These are phyloP conservation scores for Ptyas mucosa DNA, from an alignment of 2,113 vertebrate genomes.

Conservation along the genomic window DNA sequence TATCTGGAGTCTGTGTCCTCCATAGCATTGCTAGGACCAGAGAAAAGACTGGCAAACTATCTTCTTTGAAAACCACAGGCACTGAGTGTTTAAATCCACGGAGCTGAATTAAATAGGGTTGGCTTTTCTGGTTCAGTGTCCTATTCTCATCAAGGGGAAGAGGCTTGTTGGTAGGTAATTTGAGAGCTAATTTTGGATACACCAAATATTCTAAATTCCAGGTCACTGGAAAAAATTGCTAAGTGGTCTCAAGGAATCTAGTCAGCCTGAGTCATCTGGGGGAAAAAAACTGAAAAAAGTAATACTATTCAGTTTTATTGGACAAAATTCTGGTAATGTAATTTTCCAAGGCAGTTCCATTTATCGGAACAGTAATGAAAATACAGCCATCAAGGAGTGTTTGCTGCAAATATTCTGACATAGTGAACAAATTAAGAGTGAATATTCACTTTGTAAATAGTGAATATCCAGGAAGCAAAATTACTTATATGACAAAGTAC, in stretches of 20 bases:
- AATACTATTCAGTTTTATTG: conserved; percentile 23
- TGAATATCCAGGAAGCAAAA: neutral
- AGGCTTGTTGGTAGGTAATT: conserved; percentile 19
- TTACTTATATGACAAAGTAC: neutral
- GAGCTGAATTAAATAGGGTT: neutral
- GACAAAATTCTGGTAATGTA: no score
- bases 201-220: neutral
- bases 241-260: neutral
- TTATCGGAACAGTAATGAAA: neutral
- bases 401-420: neutral
- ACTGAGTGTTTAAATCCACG: neutral
- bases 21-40: neutral
- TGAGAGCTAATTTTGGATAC: conserved; percentile 25
- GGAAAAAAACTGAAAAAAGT: neutral
- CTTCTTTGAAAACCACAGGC: neutral
- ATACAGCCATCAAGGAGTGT: neutral
- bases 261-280: neutral
- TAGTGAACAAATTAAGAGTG: neutral
- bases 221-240: neutral
- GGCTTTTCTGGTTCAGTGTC: neutral
- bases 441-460: neutral
- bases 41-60: neutral
- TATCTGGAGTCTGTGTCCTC: neutral
- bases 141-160: conserved; percentile 13
- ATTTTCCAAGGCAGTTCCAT: neutral